Evolutionary conservation across 2,113 vertebrate genomes (phyloP).

Genomic region (Grantiella picta): DNA sequence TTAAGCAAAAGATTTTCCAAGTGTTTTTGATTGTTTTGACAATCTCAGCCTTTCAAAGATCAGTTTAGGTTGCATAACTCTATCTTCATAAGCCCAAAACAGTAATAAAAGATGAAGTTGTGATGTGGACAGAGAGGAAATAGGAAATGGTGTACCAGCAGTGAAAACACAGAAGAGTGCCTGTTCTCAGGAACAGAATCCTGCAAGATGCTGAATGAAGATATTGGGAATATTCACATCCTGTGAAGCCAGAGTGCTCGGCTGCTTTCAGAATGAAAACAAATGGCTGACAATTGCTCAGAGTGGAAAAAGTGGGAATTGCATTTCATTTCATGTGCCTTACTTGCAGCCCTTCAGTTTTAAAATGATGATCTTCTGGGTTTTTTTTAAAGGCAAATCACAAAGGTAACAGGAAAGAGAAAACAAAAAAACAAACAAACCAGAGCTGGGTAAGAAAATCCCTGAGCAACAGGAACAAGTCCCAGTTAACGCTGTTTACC

Average conservation of each 20-base stretch:
- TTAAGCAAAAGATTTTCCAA: not conserved
- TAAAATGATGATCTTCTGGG: rapidly evolving
- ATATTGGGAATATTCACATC: not conserved
- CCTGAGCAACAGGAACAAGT: not conserved
- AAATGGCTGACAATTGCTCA: not conserved
- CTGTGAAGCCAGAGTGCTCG: not conserved
- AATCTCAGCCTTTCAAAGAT: not conserved
- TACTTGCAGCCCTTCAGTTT: not conserved
- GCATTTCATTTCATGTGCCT: not conserved
- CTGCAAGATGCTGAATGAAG: not conserved
- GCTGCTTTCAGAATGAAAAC: not conserved
- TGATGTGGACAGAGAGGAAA: not conserved
- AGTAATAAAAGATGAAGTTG: not conserved
- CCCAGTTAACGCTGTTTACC: not conserved
- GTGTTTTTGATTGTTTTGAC: not conserved
- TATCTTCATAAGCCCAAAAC: not conserved
- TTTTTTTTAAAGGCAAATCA: not conserved
- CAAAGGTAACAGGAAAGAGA: not conserved
- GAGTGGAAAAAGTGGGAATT: not conserved
- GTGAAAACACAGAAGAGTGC: not conserved
- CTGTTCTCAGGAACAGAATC: not conserved
- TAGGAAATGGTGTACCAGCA: not conserved
- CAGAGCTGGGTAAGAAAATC: not conserved
- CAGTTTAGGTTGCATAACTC: not conserved
- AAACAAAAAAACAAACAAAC: not conserved